Percentiles rank a stretch among this genome's conserved stretches.
These are phyloP conservation scores for Psix sp. DNA, from an alignment of 1,140 invertebrate species.

Conservation along the genomic window DNA sequence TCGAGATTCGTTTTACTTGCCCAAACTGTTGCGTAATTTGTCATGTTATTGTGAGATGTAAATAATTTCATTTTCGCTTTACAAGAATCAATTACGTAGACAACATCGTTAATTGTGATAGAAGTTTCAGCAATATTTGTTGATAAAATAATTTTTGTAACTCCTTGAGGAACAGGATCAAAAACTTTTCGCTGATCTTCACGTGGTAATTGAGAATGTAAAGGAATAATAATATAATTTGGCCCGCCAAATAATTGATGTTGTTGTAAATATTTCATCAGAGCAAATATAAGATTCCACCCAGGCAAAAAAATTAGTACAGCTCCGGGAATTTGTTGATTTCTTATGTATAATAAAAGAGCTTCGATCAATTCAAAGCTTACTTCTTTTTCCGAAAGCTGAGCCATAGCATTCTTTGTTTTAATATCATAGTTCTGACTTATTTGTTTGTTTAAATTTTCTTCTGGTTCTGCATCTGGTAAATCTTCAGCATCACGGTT, in stretches of 20 bases:
- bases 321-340: constrained; percentile 86
- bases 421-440: constrained; percentile 69
- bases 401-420: constrained; percentile 84
- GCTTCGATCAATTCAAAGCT: constrained; percentile 94
- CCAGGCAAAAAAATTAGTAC: constrained; percentile 95
- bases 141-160: constrained; percentile 91
- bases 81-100: constrained; percentile 96
- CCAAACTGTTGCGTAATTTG: constrained; percentile 95
- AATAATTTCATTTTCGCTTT: constrained; percentile 97
- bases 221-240: constrained; percentile 85
- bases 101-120: constrained; percentile 97
- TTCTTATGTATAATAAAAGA: constrained; percentile 86
- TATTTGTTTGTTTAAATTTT: constrained; percentile 85
- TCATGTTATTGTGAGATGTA: constrained; percentile 96
- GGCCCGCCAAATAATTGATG: constrained; percentile 85
- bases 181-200: constrained; percentile 94
- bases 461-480: constrained; percentile 82
- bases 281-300: constrained; percentile 95
- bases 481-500: constrained; percentile 82
- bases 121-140: constrained; percentile 97
- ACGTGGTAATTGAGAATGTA: constrained; percentile 93
- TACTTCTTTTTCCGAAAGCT: constrained; percentile 91
- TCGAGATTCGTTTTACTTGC: constrained; percentile 94
- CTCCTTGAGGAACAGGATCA: constrained; percentile 83
- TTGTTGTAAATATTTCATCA: constrained; percentile 90